Percentiles rank a stretch among this genome's conserved stretches.
phyloP scores from a whole-genome alignment of 2,888 invertebrate genomes.

The Nysson spinosus region DNA sequence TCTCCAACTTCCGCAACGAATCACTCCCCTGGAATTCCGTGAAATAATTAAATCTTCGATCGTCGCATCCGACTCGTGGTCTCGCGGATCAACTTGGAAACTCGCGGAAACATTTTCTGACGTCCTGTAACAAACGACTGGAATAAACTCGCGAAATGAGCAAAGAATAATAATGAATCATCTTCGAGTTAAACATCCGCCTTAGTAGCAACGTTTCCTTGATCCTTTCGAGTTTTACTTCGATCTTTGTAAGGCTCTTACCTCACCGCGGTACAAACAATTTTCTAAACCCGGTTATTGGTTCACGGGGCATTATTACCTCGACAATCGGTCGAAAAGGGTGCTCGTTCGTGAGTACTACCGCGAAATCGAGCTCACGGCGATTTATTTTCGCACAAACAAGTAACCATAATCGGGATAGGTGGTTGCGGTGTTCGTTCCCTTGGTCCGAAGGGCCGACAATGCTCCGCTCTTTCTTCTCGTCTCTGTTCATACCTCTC shows the following conservation, averaged over 20 bases:
- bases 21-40: neutral
- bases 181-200: too few relatives aligned
- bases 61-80: conserved; percentile 12
- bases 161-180: too few relatives aligned
- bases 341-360: neutral
- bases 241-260: conserved; percentile 4
- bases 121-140: too few relatives aligned
- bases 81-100: neutral
- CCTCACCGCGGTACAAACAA: neutral
- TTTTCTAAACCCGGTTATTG: neutral
- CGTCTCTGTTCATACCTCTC: neutral
- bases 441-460: neutral
- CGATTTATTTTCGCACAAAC: conserved; percentile 21
- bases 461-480: neutral
- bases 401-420: neutral
- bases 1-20: conserved; percentile 9
- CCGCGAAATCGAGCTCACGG: conserved; percentile 6
- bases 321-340: conserved; percentile 9
- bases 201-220: too few relatives aligned
- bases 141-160: too few relatives aligned
- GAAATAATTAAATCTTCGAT: conserved; percentile 30
- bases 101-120: too few relatives aligned
- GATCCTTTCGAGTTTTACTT: too few relatives aligned
- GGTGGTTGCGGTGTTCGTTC: neutral
- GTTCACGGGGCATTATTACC: neutral